Base-by-base conservation (phyloP, 1,140 invertebrate genomes). In the Thalassaphorura encarpata region DNA sequence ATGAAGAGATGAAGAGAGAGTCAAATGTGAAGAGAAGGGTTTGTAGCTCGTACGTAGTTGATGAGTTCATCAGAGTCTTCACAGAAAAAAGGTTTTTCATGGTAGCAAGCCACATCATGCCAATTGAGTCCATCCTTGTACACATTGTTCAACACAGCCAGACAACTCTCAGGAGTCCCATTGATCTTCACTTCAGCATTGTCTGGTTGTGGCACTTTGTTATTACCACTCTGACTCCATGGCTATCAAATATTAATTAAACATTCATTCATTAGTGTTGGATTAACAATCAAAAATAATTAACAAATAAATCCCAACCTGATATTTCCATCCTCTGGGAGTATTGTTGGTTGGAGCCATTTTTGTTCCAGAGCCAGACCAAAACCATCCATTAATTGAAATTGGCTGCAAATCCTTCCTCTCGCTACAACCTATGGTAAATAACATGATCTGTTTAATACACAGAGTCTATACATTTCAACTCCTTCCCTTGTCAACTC, bases 171-270 rank as follows among this genome's bases (percentile, higher is more conserved):
- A 49, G 79, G 81, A 29, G 87, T 91, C 43, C 84, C 79, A 72
- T 91, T 92, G 72, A 92, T 91, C 64, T 89, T 86, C 72, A 85
- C 91, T 70, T 91, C 88, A 1, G 89, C 88, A 67, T 91, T 92
- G 70, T 92, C 89, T 1, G 89, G 89, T 70, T 93, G 89, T 43
- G 78, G 81, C 41, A 77, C 72, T 72, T 89, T 89, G 73, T 89
- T 89, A 80, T 92, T 87, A 1, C 89, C 89, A 21, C 86, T 89
- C 69, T 83, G 78, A 0, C 84, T 87, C 88, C 89, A 92, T 21
- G 70, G 70, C 54, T 24, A 87, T 84, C n/a, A n/a, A n/a, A n/a
- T n/a, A n/a, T n/a, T n/a, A n/a, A 68, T 86, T 29, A 8, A 43
- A 43, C 15, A 15, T 39, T 21, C 26, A 15, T 26, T 33, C 6